These are phyloP conservation scores for Coelopa pilipes DNA, from an alignment of 2,888 invertebrate genomes.

Conservation along the genomic window DNA sequence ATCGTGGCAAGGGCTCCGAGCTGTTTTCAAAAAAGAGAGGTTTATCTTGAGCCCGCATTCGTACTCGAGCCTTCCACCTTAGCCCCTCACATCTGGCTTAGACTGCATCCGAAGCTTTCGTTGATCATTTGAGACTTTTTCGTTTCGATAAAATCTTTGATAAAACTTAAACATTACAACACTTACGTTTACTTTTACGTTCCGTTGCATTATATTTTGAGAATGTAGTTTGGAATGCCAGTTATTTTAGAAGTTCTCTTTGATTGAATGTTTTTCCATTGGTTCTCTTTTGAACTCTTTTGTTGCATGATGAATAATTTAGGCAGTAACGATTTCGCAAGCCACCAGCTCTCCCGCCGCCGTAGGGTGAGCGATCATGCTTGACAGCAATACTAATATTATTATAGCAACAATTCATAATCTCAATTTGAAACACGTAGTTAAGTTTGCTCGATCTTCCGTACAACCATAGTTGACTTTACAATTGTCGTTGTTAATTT, in stretches of 20 bases:
- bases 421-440: no score
- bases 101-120: no score
- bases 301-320: not conserved
- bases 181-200: not conserved
- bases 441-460: no score
- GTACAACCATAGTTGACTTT: no score
- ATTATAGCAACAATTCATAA: no score
- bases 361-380: no score
- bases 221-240: slow-evolving; percentile 7
- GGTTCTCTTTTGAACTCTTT: not conserved
- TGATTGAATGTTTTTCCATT: slow-evolving; percentile 1
- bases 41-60: slow-evolving; percentile 37
- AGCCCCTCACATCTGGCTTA: not conserved
- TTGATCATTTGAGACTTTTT: not conserved
- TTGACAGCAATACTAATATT: no score
- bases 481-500: no score
- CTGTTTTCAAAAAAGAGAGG: slow-evolving; percentile 45
- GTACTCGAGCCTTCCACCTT: not conserved
- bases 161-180: not conserved
- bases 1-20: not conserved
- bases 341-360: no score
- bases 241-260: not conserved
- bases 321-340: not conserved
- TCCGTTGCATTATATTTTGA: not conserved
- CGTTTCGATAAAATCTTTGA: not conserved